Conservation (phyloP, 2,113 vertebrate genomes). For the Odocoileus hemionus region DNA sequence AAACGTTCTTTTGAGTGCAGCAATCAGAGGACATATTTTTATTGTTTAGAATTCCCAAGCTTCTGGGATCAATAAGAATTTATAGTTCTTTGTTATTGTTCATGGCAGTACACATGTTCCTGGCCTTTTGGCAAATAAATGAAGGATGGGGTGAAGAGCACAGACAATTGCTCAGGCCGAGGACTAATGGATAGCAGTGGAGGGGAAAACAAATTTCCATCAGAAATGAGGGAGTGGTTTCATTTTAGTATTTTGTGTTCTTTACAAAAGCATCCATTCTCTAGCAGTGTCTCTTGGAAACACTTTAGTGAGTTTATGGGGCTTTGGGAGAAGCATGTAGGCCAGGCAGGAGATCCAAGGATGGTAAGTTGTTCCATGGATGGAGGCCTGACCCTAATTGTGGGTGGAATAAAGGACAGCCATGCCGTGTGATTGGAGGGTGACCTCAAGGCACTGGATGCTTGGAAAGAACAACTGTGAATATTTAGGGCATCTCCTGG, state of each 20-base stretch:
- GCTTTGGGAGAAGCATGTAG: not conserved
- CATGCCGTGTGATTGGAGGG: not conserved
- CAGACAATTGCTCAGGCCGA: not conserved
- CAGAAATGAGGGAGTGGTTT: constrained; percentile 45
- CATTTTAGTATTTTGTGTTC: constrained; percentile 46
- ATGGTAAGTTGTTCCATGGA: not conserved
- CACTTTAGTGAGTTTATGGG: constrained; percentile 23
- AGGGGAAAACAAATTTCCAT: constrained; percentile 48
- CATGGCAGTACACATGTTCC: constrained; percentile 16
- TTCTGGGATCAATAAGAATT: constrained; percentile 66
- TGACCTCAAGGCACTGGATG: not conserved
- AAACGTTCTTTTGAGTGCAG: constrained; percentile 33
- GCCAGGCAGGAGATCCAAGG: not conserved
- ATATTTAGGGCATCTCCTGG: not conserved
- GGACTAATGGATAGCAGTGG: constrained; percentile 30
- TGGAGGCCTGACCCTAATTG: not conserved
- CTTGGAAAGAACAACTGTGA: not conserved
- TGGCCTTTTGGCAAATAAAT: constrained; percentile 45
- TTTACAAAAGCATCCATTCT: constrained; percentile 44
- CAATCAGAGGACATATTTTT: constrained; percentile 36
- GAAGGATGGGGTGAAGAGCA: constrained; percentile 25
- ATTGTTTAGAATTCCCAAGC: constrained; percentile 44
- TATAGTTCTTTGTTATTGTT: constrained; percentile 57
- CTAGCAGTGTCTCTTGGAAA: constrained; percentile 36
- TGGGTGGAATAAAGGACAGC: not conserved